Evolutionary conservation across 2,888 invertebrate species (phyloP).

Genomic region (Brachylomia viminalis): DNA sequence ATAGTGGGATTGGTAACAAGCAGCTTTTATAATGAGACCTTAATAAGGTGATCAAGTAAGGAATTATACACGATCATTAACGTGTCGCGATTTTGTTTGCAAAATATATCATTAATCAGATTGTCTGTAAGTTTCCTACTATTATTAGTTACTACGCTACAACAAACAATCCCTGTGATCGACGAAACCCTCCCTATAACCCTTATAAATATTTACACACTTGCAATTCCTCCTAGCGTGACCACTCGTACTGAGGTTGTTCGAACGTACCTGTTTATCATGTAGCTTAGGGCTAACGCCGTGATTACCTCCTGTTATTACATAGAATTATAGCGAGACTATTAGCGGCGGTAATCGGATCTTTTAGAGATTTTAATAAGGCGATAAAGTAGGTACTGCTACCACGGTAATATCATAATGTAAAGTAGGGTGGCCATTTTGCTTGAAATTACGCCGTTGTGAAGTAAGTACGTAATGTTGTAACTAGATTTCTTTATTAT

Average conservation of each 20-base stretch:
- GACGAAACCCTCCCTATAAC: too few species aligned
- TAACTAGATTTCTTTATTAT: constrained; percentile 27
- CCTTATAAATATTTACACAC: constrained; percentile 10
- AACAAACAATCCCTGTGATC: neutral
- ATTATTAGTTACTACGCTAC: neutral
- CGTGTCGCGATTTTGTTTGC: neutral
- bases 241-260: constrained; percentile 14
- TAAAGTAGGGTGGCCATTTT: constrained; percentile 25
- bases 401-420: constrained; percentile 24
- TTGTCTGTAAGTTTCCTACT: neutral
- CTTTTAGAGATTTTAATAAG: constrained; percentile 56
- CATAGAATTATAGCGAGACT: constrained; percentile 55
- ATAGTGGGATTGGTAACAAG: neutral
- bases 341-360: constrained; percentile 56
- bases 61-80: neutral
- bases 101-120: neutral
- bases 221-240: constrained; percentile 34
- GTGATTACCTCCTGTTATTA: constrained; percentile 59
- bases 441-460: constrained; percentile 17
- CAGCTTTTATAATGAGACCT: neutral
- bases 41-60: neutral
- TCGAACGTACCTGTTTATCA: constrained; percentile 48
- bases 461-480: constrained; percentile 12
- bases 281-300: constrained; percentile 22
- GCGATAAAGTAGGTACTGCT: constrained; percentile 51